Evolutionary conservation across 2,888 invertebrate species (phyloP).

Genomic region (Rapana venosa): DNA sequence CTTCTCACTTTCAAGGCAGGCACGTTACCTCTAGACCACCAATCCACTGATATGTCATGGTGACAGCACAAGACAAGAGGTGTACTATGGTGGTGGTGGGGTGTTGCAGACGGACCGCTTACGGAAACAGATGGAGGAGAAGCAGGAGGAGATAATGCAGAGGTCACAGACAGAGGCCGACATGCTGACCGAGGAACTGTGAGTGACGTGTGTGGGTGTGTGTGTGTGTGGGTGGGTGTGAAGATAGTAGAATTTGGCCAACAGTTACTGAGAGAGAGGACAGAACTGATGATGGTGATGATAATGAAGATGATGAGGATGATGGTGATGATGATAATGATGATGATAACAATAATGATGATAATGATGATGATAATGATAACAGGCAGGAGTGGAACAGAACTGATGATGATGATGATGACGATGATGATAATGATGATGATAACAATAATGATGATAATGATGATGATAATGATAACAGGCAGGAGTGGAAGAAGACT

Average conservation of each 20-base stretch:
- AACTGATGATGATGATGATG: neutral
- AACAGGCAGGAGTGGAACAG: no score
- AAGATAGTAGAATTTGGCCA: neutral
- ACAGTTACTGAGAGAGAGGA: neutral
- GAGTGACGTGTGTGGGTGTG: conserved; percentile 45
- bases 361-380: neutral
- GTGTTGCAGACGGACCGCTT: conserved; percentile 59
- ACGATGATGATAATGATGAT: no score
- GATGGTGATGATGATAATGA: neutral
- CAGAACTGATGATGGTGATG: neutral
- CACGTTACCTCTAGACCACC: no score
- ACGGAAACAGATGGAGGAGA: conserved; percentile 56
- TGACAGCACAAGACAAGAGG: no score
- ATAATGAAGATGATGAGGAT: neutral
- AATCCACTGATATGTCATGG: no score
- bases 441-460: no score
- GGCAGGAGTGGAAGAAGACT: no score
- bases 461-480: no score
- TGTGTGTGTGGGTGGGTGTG: neutral
- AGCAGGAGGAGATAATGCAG: conserved; percentile 60
- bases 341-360: neutral
- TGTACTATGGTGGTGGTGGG: neutral
- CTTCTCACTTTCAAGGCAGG: no score
- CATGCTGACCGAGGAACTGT: conserved; percentile 60
- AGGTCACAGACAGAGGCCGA: conserved; percentile 61